A percentile compares a stretch with the other conserved stretches of the same genome.
Conservation (phyloP, 2,888 invertebrate species). For the Oxystoma pomonae region DNA sequence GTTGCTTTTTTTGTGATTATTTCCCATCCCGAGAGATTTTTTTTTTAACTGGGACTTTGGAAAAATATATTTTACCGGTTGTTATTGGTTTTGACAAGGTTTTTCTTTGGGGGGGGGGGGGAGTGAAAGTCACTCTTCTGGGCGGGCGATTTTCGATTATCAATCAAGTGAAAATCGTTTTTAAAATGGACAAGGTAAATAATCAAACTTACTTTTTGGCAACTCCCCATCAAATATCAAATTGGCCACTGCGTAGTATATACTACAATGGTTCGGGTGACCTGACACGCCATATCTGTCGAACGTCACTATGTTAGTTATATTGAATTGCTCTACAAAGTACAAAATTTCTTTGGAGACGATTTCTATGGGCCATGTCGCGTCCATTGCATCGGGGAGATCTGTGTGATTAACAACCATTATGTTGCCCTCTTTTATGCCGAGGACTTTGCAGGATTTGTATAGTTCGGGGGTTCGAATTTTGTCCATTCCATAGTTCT, state of each 20-base stretch:
- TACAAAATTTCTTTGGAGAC: conserved; percentile 61
- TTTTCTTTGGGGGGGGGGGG: too few relatives aligned
- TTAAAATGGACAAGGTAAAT: too few relatives aligned
- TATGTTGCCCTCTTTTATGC: conserved; percentile 73
- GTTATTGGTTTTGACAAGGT: too few relatives aligned
- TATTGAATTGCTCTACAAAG: conserved; percentile 67
- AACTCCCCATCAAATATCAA: conserved; percentile 71
- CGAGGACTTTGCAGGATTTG: conserved; percentile 73
- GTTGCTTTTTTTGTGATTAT: too few relatives aligned
- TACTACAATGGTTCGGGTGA: conserved; percentile 87
- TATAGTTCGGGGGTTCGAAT: conserved; percentile 75
- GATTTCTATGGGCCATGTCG: conserved; percentile 69
- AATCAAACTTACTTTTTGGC: conserved; percentile 70
- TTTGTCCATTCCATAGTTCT: conserved; percentile 46
- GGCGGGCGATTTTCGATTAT: too few relatives aligned
- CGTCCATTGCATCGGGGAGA: conserved; percentile 71
- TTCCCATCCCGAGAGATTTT: too few relatives aligned
- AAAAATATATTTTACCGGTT: too few relatives aligned
- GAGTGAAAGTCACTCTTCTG: too few relatives aligned
- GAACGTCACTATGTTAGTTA: conserved; percentile 88
- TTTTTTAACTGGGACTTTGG: too few relatives aligned
- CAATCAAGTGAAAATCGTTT: too few relatives aligned
- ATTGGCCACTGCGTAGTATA: conserved; percentile 77
- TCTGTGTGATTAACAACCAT: conserved; percentile 66
- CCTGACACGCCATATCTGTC: conserved; percentile 90